phyloP scores from a whole-genome alignment of 2,888 invertebrate species.

The Amphimallon solstitiale region DNA sequence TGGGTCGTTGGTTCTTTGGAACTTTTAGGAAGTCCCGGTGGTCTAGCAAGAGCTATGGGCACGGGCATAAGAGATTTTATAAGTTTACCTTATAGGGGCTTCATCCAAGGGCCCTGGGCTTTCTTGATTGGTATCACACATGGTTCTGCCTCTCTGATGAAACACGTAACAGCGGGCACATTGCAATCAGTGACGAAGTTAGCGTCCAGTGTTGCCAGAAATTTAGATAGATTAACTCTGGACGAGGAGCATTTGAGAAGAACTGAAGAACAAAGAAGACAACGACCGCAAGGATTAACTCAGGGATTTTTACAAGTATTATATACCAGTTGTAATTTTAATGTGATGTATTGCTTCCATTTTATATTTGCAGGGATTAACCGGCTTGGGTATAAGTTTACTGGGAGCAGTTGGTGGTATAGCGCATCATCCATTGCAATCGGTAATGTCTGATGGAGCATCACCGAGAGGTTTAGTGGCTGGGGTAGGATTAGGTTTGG shows the following conservation, averaged over 20 bases:
- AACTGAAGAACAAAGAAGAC: slow-evolving; percentile 83
- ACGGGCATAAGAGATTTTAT: slow-evolving; percentile 90
- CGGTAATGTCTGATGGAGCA: slow-evolving; percentile 71
- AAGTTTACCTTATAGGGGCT: slow-evolving; percentile 80
- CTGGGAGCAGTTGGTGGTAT: slow-evolving; percentile 93
- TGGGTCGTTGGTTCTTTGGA: slow-evolving; percentile 95
- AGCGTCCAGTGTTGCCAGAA: slow-evolving; percentile 91
- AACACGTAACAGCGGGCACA: slow-evolving; percentile 83
- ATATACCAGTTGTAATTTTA: neutral
- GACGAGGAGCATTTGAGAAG: slow-evolving; percentile 86
- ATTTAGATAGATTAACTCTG: slow-evolving; percentile 88
- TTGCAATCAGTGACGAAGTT: slow-evolving; percentile 91
- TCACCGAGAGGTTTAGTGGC: slow-evolving; percentile 73
- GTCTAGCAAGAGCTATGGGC: slow-evolving; percentile 85
- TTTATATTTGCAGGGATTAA: slow-evolving; percentile 70
- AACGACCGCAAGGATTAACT: slow-evolving; percentile 82
- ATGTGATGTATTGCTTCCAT: neutral
- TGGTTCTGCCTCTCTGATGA: slow-evolving; percentile 82
- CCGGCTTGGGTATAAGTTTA: slow-evolving; percentile 90
- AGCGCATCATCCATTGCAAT: slow-evolving; percentile 92
- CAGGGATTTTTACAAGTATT: slow-evolving; percentile 79
- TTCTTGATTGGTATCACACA: slow-evolving; percentile 72
- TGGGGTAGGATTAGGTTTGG: slow-evolving; percentile 86
- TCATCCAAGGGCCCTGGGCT: slow-evolving; percentile 84
- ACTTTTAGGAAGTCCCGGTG: slow-evolving; percentile 89